Evolutionary conservation across 2,888 invertebrate species (phyloP).

Genomic region (Caradrina clavipalpis): DNA sequence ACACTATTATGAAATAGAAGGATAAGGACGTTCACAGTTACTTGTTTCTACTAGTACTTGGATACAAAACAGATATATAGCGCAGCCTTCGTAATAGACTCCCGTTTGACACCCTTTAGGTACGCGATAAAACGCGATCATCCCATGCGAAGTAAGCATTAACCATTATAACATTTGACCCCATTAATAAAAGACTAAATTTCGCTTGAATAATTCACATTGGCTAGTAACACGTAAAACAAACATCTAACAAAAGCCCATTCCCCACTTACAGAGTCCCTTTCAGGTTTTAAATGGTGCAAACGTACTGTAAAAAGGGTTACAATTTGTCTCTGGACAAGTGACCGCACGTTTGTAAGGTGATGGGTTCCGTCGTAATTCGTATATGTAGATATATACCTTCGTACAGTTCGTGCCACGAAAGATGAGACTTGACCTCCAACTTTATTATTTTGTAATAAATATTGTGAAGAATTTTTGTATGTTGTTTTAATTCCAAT

Average conservation of each 20-base stretch:
- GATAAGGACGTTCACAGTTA: too few species aligned
- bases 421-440: too few species aligned
- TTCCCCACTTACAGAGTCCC: conserved; percentile 34
- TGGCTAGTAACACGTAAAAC: conserved; percentile 27
- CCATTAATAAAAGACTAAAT: conserved; percentile 27
- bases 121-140: too few species aligned
- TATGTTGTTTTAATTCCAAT: too few species aligned
- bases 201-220: conserved; percentile 34
- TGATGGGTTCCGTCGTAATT: conserved; percentile 4
- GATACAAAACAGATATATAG: too few species aligned
- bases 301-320: conserved; percentile 43
- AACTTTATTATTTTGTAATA: too few species aligned
- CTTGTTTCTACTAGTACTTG: too few species aligned
- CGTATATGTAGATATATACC: background rate
- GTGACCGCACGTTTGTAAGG: conserved; percentile 41
- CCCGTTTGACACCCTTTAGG: too few species aligned
- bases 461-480: too few species aligned
- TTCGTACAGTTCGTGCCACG: too few species aligned
- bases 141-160: background rate
- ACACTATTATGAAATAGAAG: too few species aligned
- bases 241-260: conserved; percentile 39
- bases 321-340: conserved; percentile 51
- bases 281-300: conserved; percentile 43
- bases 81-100: too few species aligned
- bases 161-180: background rate